Evolutionary conservation across 2,888 invertebrate genomes (phyloP), one percentile per base, ranked within the genome.

Genomic region (Aporophyla lueneburgensis): DNA sequence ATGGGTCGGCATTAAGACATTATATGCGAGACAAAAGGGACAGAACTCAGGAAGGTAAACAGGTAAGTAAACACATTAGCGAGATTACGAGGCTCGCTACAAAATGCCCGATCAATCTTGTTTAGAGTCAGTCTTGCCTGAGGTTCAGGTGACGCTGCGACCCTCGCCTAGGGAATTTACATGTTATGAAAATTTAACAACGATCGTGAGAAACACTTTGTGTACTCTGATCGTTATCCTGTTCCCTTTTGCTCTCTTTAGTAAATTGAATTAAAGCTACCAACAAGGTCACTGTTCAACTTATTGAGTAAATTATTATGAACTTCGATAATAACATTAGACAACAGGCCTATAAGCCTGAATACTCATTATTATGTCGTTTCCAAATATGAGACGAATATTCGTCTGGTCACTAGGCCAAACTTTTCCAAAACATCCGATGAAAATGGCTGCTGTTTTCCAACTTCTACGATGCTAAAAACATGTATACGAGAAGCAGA

Each of bases 31-130:
- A 92, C 91, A 92, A 92, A 91, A 89, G 90, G 87, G 84, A 88
- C 89, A 88, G 90, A 89, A 90, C 89, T 87, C 87, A 86, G 87
- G 89, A 88, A 93, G 92, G 93, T 92, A 93, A 93, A 92, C 93
- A 93, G 90, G 87, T 88, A 91, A 92, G 94, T 94, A 94, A 95
- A 94, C 93, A 95, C 95, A 95, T 95, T 95, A 95, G 93, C 79
- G 88, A 91, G 93, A 95, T 95, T 94, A 93, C 91, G 88, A 87
- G 86, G 71, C 84, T 84, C 87, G 86, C 86, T 87, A 88, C 88
- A 87, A 85, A 87, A 89, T 79, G 87, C 87, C 77, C 89, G 90
- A 94, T 94, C 94, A 89, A 92, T 94, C 94, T 94, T 91, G 90
- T 91, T 91, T 86, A 87, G 88, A 81, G 81, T 76, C 70, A 75